These are phyloP conservation scores for Drosophila barbarae DNA, from an alignment of 2,888 invertebrate species.

Conservation along the genomic window DNA sequence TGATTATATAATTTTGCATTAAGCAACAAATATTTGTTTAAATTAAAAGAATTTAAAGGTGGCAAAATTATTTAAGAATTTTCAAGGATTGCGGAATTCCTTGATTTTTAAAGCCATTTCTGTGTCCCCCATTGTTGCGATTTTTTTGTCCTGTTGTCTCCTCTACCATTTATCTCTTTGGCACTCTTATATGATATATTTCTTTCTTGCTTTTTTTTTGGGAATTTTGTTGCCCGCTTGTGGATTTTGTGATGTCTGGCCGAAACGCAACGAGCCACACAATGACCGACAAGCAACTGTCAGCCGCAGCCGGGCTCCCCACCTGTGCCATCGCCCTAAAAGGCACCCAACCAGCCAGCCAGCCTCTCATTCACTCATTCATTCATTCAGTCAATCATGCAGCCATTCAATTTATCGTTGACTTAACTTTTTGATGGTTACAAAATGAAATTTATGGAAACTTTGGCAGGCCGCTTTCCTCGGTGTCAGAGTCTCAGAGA, in stretches of 20 bases:
- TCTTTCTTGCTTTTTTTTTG: background rate
- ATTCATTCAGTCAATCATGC: constrained; percentile 61
- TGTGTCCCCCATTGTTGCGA: background rate
- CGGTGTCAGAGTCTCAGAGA: background rate
- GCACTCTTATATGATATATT: constrained; percentile 2
- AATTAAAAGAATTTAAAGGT: background rate
- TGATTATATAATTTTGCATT: background rate
- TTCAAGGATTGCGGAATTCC: background rate
- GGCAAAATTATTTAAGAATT: background rate
- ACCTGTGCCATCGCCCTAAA: background rate
- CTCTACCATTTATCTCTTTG: constrained; percentile 24
- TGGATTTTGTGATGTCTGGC: constrained; percentile 33
- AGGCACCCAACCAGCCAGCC: constrained; percentile 17
- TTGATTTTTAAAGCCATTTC: background rate
- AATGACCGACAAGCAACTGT: constrained; percentile 56
- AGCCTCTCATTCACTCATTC: constrained; percentile 13
- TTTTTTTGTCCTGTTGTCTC: background rate
- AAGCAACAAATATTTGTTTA: background rate
- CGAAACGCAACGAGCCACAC: constrained; percentile 52
- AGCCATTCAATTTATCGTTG: constrained; percentile 71
- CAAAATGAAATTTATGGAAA: constrained; percentile 71
- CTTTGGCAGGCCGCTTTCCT: constrained; percentile 1
- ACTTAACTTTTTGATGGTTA: constrained; percentile 70
- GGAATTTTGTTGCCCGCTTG: constrained; percentile 11
- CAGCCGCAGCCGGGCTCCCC: constrained; percentile 21